Percentiles rank a stretch among this genome's conserved stretches.
These are phyloP conservation scores for Halictus rubicundus DNA, from an alignment of 1,140 invertebrate genomes.

Conservation along the genomic window DNA sequence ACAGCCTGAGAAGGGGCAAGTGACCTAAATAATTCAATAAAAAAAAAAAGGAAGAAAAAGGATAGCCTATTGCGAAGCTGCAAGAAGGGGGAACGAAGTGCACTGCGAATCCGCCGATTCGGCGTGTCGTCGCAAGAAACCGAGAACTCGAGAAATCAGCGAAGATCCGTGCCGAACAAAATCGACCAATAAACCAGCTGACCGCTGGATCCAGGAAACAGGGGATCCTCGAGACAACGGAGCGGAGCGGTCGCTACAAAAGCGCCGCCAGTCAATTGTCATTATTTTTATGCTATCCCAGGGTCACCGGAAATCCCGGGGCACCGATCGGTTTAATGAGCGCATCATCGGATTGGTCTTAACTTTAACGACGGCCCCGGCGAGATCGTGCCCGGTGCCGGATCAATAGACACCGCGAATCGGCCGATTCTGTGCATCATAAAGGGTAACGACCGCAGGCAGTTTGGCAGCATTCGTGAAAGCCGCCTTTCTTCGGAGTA, in stretches of 20 bases:
- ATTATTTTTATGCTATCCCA: conserved; percentile 6
- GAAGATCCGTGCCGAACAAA: no score
- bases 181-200: background rate
- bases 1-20: no score
- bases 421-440: conserved; percentile 16
- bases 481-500: conserved; percentile 58
- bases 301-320: background rate
- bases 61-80: no score
- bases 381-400: background rate
- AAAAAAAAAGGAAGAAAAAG: no score
- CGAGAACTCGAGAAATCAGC: no score
- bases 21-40: no score
- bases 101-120: no score
- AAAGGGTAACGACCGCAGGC: conserved; percentile 41
- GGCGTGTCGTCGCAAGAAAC: no score
- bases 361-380: background rate
- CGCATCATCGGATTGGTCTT: conserved; percentile 2
- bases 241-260: background rate
- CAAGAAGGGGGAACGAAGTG: no score
- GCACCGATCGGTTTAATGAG: conserved; percentile 1
- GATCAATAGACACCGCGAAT: conserved; percentile 29
- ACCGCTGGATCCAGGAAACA: background rate
- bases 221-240: background rate
- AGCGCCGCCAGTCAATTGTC: background rate
- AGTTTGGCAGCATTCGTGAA: conserved; percentile 56